Base-by-base conservation (phyloP, 2,113 vertebrate species). In the Diphyllodes magnificus region DNA sequence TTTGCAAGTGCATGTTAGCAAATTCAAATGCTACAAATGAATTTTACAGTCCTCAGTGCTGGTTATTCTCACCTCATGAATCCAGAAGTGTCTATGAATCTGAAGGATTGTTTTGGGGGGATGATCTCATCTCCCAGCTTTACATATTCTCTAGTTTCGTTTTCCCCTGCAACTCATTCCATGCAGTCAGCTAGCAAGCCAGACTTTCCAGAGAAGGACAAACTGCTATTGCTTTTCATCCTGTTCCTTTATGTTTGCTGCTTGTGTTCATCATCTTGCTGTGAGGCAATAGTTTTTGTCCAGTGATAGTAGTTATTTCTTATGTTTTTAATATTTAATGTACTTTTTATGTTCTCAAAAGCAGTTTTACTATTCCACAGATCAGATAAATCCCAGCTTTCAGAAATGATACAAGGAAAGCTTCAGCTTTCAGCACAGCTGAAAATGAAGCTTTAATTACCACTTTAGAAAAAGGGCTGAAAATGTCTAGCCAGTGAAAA, bases 51-150 rank as follows among this genome's bases (percentile, higher is more conserved):
- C 77, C 81, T 92, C 81, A 20, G 51, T 70, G 42, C 83, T 81
- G 82, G 84, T 93, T 95, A 86, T 97, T 98, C 95, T 96, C 96
- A 97, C 96, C 91, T 97, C 95, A 95, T 97, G 97, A 97, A 97
- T 98, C 86, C 89, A 93, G 53, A 95, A 97, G 88, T 96, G 97
- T 97, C 97, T 96, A 76, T 90, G 97, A 95, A 93, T 94, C 95
- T 96, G 95, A 94, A 96, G 88, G 92, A 94, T 86, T 95, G 84
- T 96, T 94, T 81, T 49, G 90, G 88, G 91, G 81, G 57, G 81
- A 97, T 98, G 97, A 98, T 96, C 96, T 98, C 97, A 98, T 96
- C 95, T 96, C 88, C 69, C 70, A 93, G 61, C 92, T 97, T 97
- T 95, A 92, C 75, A 91, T 92, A 90, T 95, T 97, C 95, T 97